Base-by-base conservation (phyloP, 2,797 vertebrate genomes). In the Syngnathus acus region DNA sequence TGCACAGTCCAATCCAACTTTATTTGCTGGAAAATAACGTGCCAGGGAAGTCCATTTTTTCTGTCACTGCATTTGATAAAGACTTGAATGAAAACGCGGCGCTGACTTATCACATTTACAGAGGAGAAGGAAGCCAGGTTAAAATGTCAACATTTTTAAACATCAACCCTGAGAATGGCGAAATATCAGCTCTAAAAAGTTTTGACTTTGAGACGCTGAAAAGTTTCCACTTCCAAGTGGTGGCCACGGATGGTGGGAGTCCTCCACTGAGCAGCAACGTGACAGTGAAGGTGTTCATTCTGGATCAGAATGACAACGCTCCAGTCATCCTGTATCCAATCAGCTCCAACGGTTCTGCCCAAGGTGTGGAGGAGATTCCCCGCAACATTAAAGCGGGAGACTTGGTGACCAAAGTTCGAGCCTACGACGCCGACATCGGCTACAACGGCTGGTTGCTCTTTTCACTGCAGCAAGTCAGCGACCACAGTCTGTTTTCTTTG, bases 81-180 rank as follows among this genome's bases (percentile, higher is more conserved):
- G 94, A 95, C 42, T 74, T 86, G 0, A 88, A 89, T 9, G 63
- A 92, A 85, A 95, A 94, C 55, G 89, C 92, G 0, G 86, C 84
- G 2, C 74, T 95, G 74, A 87, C 84, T 6, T 95, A 94, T 75
- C 84, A 86, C 42, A 78, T 82, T 19, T 62, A 86, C 0, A 88
- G 91, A 0, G 70, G 68, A 76, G 42, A 43, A 13, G 65, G 53
- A 6, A 57, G 65, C 4, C 63, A 66, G 60, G 67, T 5, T 57
- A 64, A 2, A 75, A 75, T 43, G 68, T 71, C 6, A 75, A 74
- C 57, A 43, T 68, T 80, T 37, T 58, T 88, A 1, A 87, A 80
- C 62, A 67, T 89, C 1, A 84, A 87, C 69, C 81, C 90, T 0
- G 91, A 92, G 76, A 93, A 86, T 0, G 67, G 67, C 38, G 39